These are phyloP conservation scores for Proteles cristata DNA, from an alignment of 2,113 vertebrate species.

Conservation along the genomic window DNA sequence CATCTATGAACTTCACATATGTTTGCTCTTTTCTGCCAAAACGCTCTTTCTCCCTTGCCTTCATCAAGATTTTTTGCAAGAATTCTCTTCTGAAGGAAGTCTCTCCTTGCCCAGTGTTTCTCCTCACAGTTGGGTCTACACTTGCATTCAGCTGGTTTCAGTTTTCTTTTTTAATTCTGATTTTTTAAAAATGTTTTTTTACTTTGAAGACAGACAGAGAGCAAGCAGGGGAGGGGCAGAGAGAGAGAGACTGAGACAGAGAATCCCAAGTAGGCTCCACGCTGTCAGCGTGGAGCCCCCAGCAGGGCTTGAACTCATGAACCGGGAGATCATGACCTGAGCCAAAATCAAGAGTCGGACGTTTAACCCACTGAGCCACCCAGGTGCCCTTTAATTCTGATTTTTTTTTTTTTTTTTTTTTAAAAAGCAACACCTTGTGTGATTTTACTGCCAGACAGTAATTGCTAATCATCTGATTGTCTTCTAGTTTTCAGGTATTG, in stretches of 20 bases:
- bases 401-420: not conserved
- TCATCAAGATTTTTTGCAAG: not conserved
- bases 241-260: too few relatives aligned
- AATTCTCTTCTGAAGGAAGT: not conserved
- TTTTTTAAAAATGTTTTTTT: not conserved
- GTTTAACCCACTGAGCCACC: too few relatives aligned
- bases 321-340: too few relatives aligned
- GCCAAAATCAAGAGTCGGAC: too few relatives aligned
- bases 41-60: not conserved
- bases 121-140: not conserved
- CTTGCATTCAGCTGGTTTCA: not conserved
- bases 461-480: not conserved
- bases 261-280: too few relatives aligned
- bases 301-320: too few relatives aligned
- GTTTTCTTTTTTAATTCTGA: not conserved
- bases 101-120: not conserved
- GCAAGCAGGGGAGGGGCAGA: too few relatives aligned
- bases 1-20: not conserved
- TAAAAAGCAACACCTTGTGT: not conserved
- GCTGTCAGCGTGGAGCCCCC: too few relatives aligned
- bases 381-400: not conserved
- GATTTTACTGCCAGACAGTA: not conserved
- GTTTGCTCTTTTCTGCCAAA: not conserved
- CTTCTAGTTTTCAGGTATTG: conserved; percentile 5
- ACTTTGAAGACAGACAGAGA: too few relatives aligned